Evolutionary conservation across 2,888 invertebrate genomes (phyloP), one percentile per base, ranked within the genome.

Genomic region (Latrodectus hesperus): DNA sequence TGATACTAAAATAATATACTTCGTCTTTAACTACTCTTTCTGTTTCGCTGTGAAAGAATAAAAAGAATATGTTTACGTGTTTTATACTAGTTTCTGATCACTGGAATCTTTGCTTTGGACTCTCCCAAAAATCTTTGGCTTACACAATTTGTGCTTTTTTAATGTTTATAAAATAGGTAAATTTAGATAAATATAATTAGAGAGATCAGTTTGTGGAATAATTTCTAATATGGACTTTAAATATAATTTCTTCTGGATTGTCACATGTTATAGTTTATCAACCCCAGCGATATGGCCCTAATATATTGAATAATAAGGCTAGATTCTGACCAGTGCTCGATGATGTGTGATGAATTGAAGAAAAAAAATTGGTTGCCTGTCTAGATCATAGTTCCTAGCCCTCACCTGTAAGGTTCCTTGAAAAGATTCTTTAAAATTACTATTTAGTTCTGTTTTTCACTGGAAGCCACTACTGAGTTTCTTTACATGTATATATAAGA

Each of bases 341-440:
- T 85, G 84, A 79, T 68, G 81, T 76, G 81, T 81, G 81, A 87
- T 67, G 86, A 87, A 81, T 75, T 75, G 77, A 87, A 77, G 65
- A 72, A 87, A 84, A 82, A 72, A 87, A 77, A 81, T 77, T 77
- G 79, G 81, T 87, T 72, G 81, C 86, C 77, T 87, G 81, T 75
- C 10, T 52, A 77, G 77, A 60, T 77, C 76, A 71, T 76, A 77
- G 76, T 72, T 73, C 86, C 86, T 87, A 80, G 86, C 81, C 86
- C 86, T 87, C 86, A 87, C 49, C 78, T 73, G 64, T 76, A 76
- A 65, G 73, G 52, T 53, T 73, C 73, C 17, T 52, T 68, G 17
- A 68, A 12, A 17, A 51, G n/a, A 75, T 6, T 75, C 10, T 60
- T 60, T 60, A 16, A 38, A 12, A 16, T 60, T 12, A n/a, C 60